These are phyloP conservation scores for Mesorhabditis belari DNA, from an alignment of 2,888 invertebrate genomes.

Conservation along the genomic window DNA sequence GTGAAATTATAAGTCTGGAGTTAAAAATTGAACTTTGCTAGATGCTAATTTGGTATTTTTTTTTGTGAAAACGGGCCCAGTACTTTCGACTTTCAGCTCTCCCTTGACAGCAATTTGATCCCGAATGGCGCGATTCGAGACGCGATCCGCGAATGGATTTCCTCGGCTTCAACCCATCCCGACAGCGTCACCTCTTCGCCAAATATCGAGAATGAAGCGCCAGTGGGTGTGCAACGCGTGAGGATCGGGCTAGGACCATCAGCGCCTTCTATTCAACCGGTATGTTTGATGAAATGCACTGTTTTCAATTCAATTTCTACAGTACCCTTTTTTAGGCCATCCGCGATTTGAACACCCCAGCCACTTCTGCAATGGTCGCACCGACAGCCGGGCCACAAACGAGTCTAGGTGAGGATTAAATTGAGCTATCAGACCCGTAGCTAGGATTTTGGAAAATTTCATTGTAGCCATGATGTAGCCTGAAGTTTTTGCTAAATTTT, in stretches of 20 bases:
- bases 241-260: not conserved
- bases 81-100: slow-evolving; percentile 13
- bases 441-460: no score
- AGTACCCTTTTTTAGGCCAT: not conserved
- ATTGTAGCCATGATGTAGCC: no score
- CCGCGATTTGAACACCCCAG: not conserved
- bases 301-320: no score
- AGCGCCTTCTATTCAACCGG: not conserved
- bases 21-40: no score
- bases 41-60: no score
- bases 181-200: not conserved
- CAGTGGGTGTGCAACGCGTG: not conserved
- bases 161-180: not conserved
- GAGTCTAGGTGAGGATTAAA: no score
- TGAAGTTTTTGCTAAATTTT: no score
- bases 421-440: no score
- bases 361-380: not conserved
- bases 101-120: slow-evolving; percentile 34
- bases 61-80: no score
- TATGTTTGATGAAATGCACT: no score
- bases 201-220: not conserved
- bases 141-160: slow-evolving; percentile 33
- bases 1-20: no score
- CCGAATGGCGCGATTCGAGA: slow-evolving; percentile 42
- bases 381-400: no score